Conservation (phyloP, 2,797 vertebrate genomes). For the Dipus sagitta region DNA sequence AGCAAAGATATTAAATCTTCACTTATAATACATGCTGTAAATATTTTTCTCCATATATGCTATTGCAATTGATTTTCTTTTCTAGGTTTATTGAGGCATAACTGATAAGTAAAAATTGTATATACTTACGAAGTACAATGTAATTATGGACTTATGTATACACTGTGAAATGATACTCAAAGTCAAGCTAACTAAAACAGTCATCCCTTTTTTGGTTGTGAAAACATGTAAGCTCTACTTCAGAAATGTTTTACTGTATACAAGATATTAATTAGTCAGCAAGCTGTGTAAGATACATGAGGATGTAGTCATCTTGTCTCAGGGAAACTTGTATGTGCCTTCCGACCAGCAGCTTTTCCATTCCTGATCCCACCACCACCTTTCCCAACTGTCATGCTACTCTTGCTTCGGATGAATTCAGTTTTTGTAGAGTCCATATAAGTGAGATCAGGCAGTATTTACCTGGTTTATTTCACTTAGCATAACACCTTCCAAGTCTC, state of each 20-base stretch:
- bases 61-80: constrained; percentile 14
- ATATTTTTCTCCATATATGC: constrained; percentile 43
- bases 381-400: neutral
- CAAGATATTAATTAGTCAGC: neutral
- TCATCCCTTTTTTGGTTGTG: neutral
- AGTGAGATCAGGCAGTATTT: neutral
- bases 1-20: neutral
- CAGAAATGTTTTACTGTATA: neutral
- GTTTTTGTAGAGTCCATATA: neutral
- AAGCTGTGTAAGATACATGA: neutral
- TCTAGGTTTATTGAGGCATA: neutral
- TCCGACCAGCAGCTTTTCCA: neutral
- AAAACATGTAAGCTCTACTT: neutral
- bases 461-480: neutral
- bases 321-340: neutral
- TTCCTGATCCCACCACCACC: neutral
- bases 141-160: neutral
- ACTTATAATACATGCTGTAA: neutral
- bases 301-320: neutral
- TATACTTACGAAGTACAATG: neutral
- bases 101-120: neutral
- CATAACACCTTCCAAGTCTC: neutral
- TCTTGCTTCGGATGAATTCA: neutral
- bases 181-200: neutral
- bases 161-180: neutral